Conservation (phyloP, 2,888 invertebrate genomes). For the Miltochrista miniata region DNA sequence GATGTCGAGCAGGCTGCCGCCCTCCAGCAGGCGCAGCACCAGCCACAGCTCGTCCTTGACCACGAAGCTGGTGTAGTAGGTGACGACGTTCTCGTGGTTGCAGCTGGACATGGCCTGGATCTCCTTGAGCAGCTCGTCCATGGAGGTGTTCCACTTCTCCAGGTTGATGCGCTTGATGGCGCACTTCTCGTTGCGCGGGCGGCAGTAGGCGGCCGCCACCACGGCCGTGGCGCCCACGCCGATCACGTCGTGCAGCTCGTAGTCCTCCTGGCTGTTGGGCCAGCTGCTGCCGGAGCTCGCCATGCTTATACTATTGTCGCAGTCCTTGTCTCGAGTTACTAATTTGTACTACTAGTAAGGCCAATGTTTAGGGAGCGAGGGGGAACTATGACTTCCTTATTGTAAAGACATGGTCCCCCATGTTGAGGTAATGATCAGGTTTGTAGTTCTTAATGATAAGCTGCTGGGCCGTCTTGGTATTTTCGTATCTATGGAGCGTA, state of each 20-base stretch:
- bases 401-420: constrained; percentile 58
- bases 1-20: constrained; percentile 94
- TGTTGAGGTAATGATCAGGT: constrained; percentile 65
- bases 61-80: constrained; percentile 99
- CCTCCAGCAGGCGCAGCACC: constrained; percentile 97
- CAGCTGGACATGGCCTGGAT: constrained; percentile 99
- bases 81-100: constrained; percentile 99
- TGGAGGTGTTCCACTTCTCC: constrained; percentile 99
- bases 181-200: constrained; percentile 97
- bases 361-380: constrained; percentile 59
- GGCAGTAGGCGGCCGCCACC: constrained; percentile 97
- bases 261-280: constrained; percentile 97
- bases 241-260: constrained; percentile 96
- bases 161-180: constrained; percentile 99
- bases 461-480: constrained; percentile 22
- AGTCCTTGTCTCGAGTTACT: constrained; percentile 1
- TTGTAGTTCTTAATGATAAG: constrained; percentile 60
- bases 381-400: constrained; percentile 38
- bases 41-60: constrained; percentile 99
- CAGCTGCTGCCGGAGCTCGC: constrained; percentile 84
- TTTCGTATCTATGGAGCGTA: constrained; percentile 61
- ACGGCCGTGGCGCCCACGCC: constrained; percentile 99
- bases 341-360: constrained; percentile 57
- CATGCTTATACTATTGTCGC: constrained; percentile 40
- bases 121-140: constrained; percentile 97